These are phyloP conservation scores for Carterocephalus palaemon DNA, from an alignment of 2,888 invertebrate genomes.

Conservation along the genomic window DNA sequence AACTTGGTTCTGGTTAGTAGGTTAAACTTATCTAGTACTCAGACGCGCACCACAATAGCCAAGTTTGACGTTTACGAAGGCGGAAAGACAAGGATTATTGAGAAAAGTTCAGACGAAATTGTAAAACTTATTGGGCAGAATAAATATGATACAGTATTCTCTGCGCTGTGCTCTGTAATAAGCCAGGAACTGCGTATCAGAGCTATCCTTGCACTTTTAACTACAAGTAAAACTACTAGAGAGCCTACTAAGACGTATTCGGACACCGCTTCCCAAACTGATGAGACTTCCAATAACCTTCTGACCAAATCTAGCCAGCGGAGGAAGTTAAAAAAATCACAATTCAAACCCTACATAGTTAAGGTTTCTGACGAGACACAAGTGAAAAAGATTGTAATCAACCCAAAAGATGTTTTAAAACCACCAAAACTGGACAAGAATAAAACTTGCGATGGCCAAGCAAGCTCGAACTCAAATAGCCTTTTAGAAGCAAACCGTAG, in stretches of 20 bases:
- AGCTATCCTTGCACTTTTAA: constrained; percentile 52
- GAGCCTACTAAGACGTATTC: not conserved
- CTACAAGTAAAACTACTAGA: constrained; percentile 18
- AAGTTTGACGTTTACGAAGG: constrained; percentile 37
- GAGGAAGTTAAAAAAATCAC: constrained; percentile 36
- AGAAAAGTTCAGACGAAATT: constrained; percentile 52
- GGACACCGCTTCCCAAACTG: constrained; percentile 41
- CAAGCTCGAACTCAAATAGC: no score
- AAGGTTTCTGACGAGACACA: constrained; percentile 33
- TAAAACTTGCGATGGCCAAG: no score
- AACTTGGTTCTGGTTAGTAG: constrained; percentile 44
- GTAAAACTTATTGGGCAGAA: constrained; percentile 55
- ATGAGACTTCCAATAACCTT: constrained; percentile 35
- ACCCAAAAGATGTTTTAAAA: constrained; percentile 35
- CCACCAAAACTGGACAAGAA: constrained; percentile 6
- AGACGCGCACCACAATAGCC: constrained; percentile 48
- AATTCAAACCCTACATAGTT: constrained; percentile 48
- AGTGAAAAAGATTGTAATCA: constrained; percentile 40
- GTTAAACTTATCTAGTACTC: constrained; percentile 39
- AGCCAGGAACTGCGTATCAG: constrained; percentile 53
- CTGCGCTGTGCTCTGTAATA: constrained; percentile 53
- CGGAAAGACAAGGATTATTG: constrained; percentile 28
- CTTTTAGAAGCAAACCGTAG: no score
- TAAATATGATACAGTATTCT: constrained; percentile 53
- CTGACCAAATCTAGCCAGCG: constrained; percentile 30